phyloP scores from a whole-genome alignment of 2,888 invertebrate genomes.

The Tetrapedia diversipes region DNA sequence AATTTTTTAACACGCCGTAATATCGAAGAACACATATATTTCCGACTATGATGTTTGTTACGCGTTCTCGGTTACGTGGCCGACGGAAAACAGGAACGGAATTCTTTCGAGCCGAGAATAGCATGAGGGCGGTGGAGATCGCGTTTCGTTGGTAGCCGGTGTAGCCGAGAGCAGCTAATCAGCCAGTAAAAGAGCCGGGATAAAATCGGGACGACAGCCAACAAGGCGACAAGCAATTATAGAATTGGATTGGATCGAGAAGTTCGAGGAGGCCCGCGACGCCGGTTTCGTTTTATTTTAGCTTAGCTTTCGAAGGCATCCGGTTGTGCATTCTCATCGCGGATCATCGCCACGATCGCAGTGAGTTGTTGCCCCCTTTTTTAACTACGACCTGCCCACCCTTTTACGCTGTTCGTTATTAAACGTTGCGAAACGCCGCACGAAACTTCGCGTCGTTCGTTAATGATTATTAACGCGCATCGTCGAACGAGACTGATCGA shows the following conservation, averaged over 20 bases:
- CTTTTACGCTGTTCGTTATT: slow-evolving; percentile 21
- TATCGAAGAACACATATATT: background rate
- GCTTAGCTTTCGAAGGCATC: slow-evolving; percentile 81
- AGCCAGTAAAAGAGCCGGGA: slow-evolving; percentile 72
- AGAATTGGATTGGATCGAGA: slow-evolving; percentile 80
- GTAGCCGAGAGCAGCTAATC: slow-evolving; percentile 73
- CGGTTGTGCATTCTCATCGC: slow-evolving; percentile 80
- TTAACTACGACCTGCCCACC: slow-evolving; percentile 36
- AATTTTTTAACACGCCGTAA: background rate
- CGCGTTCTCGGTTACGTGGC: slow-evolving; percentile 68
- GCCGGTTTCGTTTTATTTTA: slow-evolving; percentile 81
- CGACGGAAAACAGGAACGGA: slow-evolving; percentile 75
- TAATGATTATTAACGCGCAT: slow-evolving; percentile 3
- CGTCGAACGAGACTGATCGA: slow-evolving; percentile 13
- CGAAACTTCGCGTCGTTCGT: background rate
- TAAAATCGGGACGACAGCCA: slow-evolving; percentile 81
- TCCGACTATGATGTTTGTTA: slow-evolving; percentile 68
- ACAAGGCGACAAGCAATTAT: slow-evolving; percentile 80
- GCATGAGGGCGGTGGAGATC: slow-evolving; percentile 80
- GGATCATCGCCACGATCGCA: slow-evolving; percentile 73
- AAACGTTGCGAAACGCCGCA: slow-evolving; percentile 30
- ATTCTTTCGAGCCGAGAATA: slow-evolving; percentile 79
- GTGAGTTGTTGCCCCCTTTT: slow-evolving; percentile 72
- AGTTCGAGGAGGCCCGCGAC: slow-evolving; percentile 76
- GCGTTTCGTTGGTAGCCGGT: slow-evolving; percentile 78